phyloP scores from a whole-genome alignment of 2,113 vertebrate species.

The Xenopus laevis region DNA sequence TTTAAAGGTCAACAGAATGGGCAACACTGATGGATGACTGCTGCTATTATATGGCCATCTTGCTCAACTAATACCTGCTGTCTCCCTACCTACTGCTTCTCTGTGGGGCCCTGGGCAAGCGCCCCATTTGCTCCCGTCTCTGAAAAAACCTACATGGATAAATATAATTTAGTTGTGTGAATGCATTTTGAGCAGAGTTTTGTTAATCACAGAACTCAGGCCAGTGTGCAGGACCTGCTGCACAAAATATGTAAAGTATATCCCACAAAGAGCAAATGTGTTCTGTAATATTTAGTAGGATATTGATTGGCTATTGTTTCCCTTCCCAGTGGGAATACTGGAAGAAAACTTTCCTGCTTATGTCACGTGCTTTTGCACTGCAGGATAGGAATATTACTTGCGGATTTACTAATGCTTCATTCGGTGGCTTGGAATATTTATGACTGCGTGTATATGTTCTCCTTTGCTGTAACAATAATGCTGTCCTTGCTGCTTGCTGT shows the following conservation, averaged over 20 bases:
- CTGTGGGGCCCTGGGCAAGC: too few species aligned
- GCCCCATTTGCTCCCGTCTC: too few species aligned
- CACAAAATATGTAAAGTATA: constrained; percentile 24
- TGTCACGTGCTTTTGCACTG: constrained; percentile 19
- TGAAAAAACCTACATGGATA: constrained; percentile 12
- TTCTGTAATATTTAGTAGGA: constrained; percentile 29
- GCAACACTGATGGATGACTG: too few species aligned
- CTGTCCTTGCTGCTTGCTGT: constrained; percentile 6
- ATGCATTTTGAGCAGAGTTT: neutral
- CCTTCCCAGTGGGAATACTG: constrained; percentile 28
- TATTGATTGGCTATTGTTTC: constrained; percentile 37
- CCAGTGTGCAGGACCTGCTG: constrained; percentile 1
- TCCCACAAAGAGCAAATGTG: constrained; percentile 20
- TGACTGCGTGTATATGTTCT: constrained; percentile 12
- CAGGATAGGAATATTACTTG: constrained; percentile 13
- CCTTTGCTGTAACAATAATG: constrained; percentile 17
- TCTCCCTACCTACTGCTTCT: too few species aligned
- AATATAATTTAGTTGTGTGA: neutral
- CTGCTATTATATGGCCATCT: too few species aligned
- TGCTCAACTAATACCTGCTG: too few species aligned
- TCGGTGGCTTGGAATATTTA: constrained; percentile 34
- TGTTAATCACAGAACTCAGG: neutral
- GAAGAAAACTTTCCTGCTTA: constrained; percentile 34
- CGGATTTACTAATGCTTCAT: constrained; percentile 24
- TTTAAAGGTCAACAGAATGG: too few species aligned